Evolutionary conservation across 2,797 vertebrate genomes (phyloP).

Genomic region (Eutrigla gurnardus): DNA sequence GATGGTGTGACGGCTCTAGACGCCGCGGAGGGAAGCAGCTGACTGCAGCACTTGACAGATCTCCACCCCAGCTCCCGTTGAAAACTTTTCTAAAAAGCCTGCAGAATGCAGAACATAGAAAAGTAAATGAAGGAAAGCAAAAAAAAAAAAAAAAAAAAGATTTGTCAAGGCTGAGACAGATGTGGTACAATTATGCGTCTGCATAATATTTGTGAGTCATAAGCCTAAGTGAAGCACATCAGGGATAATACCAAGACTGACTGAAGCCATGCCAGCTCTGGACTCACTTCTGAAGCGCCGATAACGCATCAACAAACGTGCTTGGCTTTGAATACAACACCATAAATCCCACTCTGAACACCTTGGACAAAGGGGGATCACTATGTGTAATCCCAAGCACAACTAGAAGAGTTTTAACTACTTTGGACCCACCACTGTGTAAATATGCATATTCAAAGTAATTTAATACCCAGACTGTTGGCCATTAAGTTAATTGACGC

Average conservation of each 20-base stretch:
- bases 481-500: slow-evolving; percentile 28
- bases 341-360: slow-evolving; percentile 21
- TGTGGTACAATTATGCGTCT: slow-evolving; percentile 34
- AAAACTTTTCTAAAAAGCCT: slow-evolving; percentile 27
- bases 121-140: slow-evolving; percentile 4
- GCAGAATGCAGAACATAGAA: slow-evolving; percentile 13
- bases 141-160: too few species aligned
- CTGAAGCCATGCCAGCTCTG: slow-evolving; percentile 32
- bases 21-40: slow-evolving; percentile 21
- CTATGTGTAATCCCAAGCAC: slow-evolving; percentile 12
- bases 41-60: slow-evolving; percentile 53
- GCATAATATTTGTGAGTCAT: slow-evolving; percentile 36
- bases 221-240: slow-evolving; percentile 42
- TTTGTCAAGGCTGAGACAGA: slow-evolving; percentile 22
- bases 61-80: slow-evolving; percentile 13
- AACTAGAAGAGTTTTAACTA: slow-evolving; percentile 2
- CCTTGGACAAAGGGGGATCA: slow-evolving; percentile 9
- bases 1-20: slow-evolving; percentile 17
- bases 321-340: slow-evolving; percentile 9
- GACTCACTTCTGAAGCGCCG: slow-evolving; percentile 34
- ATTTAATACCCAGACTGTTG: slow-evolving; percentile 37
- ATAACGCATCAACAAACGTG: slow-evolving; percentile 14
- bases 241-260: slow-evolving; percentile 32
- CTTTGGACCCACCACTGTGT: slow-evolving; percentile 6
- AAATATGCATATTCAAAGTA: slow-evolving; percentile 39